Evolutionary conservation across 1,140 invertebrate species (phyloP).

Genomic region (Copidosoma floridanum): DNA sequence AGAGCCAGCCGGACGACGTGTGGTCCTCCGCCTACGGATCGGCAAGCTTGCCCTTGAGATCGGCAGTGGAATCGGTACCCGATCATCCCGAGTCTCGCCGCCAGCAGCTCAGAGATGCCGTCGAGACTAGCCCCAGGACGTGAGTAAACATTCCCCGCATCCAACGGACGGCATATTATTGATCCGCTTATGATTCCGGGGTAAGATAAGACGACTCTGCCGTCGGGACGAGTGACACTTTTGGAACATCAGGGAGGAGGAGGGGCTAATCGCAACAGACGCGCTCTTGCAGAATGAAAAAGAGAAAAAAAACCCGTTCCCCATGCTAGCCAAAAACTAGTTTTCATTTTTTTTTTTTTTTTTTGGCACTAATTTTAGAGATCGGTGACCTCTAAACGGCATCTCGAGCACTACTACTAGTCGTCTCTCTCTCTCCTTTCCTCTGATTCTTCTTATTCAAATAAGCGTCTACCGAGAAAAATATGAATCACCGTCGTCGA

Average conservation of each 20-base stretch:
- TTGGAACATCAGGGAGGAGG: too few relatives aligned
- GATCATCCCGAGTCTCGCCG: constrained; percentile 31
- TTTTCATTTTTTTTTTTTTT: too few relatives aligned
- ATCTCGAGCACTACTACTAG: neutral
- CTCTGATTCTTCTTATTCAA: constrained; percentile 19
- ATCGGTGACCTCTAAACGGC: constrained; percentile 23
- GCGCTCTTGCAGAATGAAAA: too few relatives aligned
- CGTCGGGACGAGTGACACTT: too few relatives aligned
- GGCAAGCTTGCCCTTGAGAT: constrained; percentile 48
- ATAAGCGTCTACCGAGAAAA: neutral
- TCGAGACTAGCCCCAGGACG: constrained; percentile 57
- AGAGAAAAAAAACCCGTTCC: too few relatives aligned
- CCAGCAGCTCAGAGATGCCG: constrained; percentile 60
- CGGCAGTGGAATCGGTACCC: constrained; percentile 59
- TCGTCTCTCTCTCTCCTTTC: too few relatives aligned
- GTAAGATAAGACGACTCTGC: too few relatives aligned
- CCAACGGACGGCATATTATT: neutral
- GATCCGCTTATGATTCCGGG: too few relatives aligned
- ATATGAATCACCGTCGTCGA: too few relatives aligned
- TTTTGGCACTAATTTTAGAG: constrained; percentile 13
- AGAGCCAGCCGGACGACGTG: constrained; percentile 52
- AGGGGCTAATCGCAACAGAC: too few relatives aligned
- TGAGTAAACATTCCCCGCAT: too few relatives aligned
- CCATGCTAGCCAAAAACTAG: too few relatives aligned
- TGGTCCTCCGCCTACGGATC: neutral